These are phyloP conservation scores for Tenodera sinensis DNA, from an alignment of 2,888 invertebrate genomes.

Conservation along the genomic window DNA sequence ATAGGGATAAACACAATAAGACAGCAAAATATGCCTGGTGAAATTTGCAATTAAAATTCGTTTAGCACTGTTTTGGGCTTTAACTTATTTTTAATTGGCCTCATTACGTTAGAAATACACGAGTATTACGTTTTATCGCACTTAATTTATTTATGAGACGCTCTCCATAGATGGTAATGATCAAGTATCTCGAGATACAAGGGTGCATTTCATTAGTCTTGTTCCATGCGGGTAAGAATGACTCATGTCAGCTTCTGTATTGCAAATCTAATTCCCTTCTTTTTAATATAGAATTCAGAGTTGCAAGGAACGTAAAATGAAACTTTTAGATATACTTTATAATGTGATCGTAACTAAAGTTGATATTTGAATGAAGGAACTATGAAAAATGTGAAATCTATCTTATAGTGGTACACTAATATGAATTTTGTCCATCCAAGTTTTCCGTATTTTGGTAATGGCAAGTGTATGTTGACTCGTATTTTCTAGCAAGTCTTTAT, in stretches of 20 bases:
- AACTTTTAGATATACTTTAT: no score
- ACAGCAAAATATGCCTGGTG: not conserved
- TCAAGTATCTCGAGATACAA: not conserved
- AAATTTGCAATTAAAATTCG: not conserved
- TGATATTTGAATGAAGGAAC: no score
- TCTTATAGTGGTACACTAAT: no score
- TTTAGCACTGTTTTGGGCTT: not conserved
- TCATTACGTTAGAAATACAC: not conserved
- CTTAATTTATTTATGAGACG: slow-evolving; percentile 1
- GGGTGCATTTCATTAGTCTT: not conserved
- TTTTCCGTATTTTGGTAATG: no score
- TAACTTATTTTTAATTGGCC: slow-evolving; percentile 9
- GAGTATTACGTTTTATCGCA: not conserved
- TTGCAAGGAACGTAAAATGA: no score
- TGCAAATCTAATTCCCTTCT: no score
- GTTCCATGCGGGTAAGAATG: not conserved
- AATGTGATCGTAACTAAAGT: no score
- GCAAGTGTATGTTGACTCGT: no score
- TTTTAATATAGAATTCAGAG: not conserved
- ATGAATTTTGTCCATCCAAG: no score
- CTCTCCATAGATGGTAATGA: not conserved
- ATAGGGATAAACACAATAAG: not conserved
- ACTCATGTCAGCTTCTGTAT: not conserved
- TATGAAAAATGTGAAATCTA: no score
- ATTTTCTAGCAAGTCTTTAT: no score